Conservation (phyloP, 2,888 invertebrate species). For the Orchestes rusci region DNA sequence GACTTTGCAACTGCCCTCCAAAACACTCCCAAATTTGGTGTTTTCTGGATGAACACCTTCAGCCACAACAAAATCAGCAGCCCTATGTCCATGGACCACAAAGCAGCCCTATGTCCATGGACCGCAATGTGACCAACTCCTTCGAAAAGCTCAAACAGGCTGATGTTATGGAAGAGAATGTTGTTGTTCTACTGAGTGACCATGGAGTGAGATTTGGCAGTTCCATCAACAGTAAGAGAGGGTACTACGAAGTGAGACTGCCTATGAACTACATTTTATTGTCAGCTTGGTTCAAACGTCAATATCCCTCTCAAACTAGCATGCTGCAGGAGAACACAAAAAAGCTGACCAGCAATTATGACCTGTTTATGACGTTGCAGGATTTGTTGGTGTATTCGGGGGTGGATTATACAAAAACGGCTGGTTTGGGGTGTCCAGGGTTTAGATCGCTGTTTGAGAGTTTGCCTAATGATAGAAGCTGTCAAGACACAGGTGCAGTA, state of each 20-base stretch:
- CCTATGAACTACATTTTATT: conserved; percentile 66
- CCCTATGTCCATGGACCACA: conserved; percentile 58
- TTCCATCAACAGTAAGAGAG: conserved; percentile 52
- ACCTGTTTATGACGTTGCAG: conserved; percentile 65
- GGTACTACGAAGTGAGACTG: conserved; percentile 73
- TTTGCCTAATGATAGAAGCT: conserved; percentile 54
- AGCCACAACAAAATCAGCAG: conserved; percentile 66
- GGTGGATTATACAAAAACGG: conserved; percentile 31
- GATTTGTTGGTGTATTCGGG: conserved; percentile 54
- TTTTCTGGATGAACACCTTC: conserved; percentile 75
- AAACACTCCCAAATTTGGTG: conserved; percentile 60
- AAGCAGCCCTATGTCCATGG: no score
- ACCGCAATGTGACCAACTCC: conserved; percentile 54
- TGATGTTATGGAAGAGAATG: conserved; percentile 57
- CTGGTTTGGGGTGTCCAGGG: conserved; percentile 53
- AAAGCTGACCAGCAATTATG: conserved; percentile 67
- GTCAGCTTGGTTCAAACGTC: conserved; percentile 54
- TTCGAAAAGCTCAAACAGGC: conserved; percentile 52
- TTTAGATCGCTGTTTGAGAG: conserved; percentile 59
- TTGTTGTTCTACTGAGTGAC: conserved; percentile 70
- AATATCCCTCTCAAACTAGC: conserved; percentile 49
- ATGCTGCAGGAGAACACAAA: conserved; percentile 57
- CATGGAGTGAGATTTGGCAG: conserved; percentile 73
- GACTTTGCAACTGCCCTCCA: conserved; percentile 60
- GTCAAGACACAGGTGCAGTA: conserved; percentile 56